Evolutionary conservation across 2,113 vertebrate species (phyloP).

Genomic region (Thalassoma bifasciatum): DNA sequence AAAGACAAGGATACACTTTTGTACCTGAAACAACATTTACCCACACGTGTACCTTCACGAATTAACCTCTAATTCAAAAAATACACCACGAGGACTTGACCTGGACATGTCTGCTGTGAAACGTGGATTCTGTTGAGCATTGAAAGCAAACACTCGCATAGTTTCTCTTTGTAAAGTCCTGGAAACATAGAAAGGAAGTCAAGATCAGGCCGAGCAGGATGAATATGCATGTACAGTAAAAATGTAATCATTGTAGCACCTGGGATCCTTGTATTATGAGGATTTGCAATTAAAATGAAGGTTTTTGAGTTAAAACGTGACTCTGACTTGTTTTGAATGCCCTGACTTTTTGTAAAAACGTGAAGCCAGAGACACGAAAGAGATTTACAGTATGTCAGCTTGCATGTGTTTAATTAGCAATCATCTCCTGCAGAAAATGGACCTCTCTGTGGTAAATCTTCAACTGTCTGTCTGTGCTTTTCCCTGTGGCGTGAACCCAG

Average conservation of each 20-base stretch:
- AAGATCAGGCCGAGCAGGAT: neutral
- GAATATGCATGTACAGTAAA: neutral
- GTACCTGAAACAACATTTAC: too few relatives aligned
- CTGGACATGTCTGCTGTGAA: neutral
- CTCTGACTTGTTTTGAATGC: neutral
- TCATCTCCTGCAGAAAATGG: neutral
- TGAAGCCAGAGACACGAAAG: neutral
- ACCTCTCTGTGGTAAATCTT: neutral
- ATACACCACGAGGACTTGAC: neutral
- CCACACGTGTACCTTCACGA: neutral
- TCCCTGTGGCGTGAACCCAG: slow-evolving; percentile 21
- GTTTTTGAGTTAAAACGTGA: neutral
- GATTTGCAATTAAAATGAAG: neutral
- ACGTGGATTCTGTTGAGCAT: neutral
- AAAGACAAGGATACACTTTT: neutral
- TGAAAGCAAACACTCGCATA: neutral
- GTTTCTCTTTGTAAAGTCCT: neutral
- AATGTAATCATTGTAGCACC: too few relatives aligned
- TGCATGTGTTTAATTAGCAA: slow-evolving; percentile 37
- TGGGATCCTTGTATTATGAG: too few relatives aligned
- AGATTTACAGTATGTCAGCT: slow-evolving; percentile 3
- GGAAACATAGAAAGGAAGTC: neutral
- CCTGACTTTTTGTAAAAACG: neutral
- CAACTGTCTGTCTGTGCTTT: neutral
- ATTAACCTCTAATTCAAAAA: neutral